A percentile compares a stretch with the other conserved stretches of the same genome.
Conservation (phyloP, 2,113 vertebrate genomes). For the Etheostoma cragini region DNA sequence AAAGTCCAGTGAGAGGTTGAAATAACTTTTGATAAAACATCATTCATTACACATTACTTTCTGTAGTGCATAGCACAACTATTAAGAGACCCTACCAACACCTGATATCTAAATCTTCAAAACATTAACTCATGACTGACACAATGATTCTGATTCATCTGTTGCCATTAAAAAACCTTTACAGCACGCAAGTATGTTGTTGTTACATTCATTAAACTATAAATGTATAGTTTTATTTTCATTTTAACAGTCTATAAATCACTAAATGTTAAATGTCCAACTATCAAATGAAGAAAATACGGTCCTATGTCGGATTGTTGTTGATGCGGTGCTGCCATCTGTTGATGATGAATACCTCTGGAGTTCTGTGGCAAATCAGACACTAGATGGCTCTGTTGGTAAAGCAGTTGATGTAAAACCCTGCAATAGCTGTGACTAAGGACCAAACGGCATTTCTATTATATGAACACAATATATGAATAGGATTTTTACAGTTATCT, state of each 20-base stretch:
- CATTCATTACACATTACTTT: background rate
- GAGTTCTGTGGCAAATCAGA: background rate
- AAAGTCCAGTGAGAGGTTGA: background rate
- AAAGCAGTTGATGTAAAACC: slow-evolving; percentile 12
- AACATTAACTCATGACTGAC: background rate
- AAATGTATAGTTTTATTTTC: background rate
- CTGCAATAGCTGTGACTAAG: background rate
- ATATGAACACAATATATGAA: background rate
- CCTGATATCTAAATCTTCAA: background rate
- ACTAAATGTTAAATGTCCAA: background rate
- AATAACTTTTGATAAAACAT: background rate
- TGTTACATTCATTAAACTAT: background rate
- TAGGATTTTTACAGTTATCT: background rate
- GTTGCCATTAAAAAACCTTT: background rate
- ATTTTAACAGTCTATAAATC: background rate
- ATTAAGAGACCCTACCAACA: background rate
- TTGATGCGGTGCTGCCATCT: slow-evolving; percentile 31
- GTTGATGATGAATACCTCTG: slow-evolving; percentile 14
- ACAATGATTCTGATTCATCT: background rate
- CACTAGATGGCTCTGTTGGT: slow-evolving; percentile 73
- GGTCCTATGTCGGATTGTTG: background rate
- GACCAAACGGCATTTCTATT: background rate
- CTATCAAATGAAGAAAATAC: background rate
- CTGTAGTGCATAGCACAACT: background rate
- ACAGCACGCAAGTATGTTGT: background rate